phyloP scores from a whole-genome alignment of 2,888 invertebrate species.

The Microctonus brassicae region DNA sequence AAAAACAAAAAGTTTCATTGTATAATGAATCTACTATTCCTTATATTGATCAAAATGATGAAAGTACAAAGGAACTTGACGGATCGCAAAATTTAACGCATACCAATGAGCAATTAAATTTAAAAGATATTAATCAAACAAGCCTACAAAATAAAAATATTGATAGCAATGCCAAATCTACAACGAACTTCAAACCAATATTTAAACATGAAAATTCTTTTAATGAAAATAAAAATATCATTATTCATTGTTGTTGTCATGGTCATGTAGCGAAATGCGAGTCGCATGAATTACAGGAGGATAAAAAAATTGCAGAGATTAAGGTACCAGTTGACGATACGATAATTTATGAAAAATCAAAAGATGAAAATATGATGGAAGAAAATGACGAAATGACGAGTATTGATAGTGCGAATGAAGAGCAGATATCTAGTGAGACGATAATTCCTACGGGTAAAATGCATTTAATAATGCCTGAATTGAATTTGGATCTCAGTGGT shows the following conservation, averaged over 20 bases:
- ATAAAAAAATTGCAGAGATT: neutral
- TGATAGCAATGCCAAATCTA: neutral
- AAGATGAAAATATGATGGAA: conserved; percentile 28
- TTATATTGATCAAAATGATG: conserved; percentile 56
- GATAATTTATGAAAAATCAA: neutral
- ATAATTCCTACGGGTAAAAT: conserved; percentile 41
- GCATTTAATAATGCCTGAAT: conserved; percentile 57
- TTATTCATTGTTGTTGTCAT: conserved; percentile 39
- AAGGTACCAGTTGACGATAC: neutral
- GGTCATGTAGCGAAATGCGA: conserved; percentile 39
- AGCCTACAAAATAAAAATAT: conserved; percentile 24
- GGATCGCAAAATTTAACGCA: conserved; percentile 39
- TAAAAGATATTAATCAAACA: neutral
- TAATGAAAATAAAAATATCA: conserved; percentile 19
- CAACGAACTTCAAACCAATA: neutral
- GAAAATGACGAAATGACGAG: conserved; percentile 39
- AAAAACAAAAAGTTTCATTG: conserved; percentile 29
- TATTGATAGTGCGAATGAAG: conserved; percentile 34
- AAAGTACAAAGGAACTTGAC: conserved; percentile 34
- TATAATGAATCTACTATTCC: conserved; percentile 49
- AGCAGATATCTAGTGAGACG: conserved; percentile 10
- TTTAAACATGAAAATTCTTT: too few relatives aligned
- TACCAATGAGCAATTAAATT: conserved; percentile 12
- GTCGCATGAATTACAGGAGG: conserved; percentile 11
- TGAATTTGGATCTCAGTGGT: conserved; percentile 67